Percentiles rank a stretch among this genome's conserved stretches.
phyloP scores from a whole-genome alignment of 2,113 vertebrate genomes.

The Pheucticus melanocephalus region DNA sequence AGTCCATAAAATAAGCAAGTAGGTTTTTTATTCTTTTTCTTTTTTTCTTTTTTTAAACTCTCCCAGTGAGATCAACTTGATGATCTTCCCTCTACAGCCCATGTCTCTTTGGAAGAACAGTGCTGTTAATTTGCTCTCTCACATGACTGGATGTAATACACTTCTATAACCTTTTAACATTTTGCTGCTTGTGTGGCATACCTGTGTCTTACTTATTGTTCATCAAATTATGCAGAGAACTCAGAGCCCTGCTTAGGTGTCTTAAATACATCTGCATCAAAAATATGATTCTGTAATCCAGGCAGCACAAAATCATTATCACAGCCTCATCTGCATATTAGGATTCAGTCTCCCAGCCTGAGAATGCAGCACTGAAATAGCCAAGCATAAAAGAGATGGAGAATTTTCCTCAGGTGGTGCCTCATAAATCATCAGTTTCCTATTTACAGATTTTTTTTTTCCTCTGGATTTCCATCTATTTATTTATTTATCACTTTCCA shows the following conservation, averaged over 20 bases:
- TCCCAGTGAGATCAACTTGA: neutral
- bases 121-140: constrained; percentile 56
- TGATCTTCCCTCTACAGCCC: neutral
- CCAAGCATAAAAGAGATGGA: constrained; percentile 47
- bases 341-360: constrained; percentile 37
- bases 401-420: constrained; percentile 47
- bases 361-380: constrained; percentile 36
- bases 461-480: constrained; percentile 3
- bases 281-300: constrained; percentile 45
- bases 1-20: neutral
- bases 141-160: constrained; percentile 50
- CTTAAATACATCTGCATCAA: constrained; percentile 46
- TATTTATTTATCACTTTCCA: constrained; percentile 53
- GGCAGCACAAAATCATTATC: constrained; percentile 60
- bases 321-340: constrained; percentile 55
- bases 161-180: constrained; percentile 62
- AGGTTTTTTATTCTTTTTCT: neutral
- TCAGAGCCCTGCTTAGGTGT: constrained; percentile 26
- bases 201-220: constrained; percentile 61
- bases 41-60: neutral
- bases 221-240: constrained; percentile 56
- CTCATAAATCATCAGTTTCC: constrained; percentile 53
- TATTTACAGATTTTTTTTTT: constrained; percentile 9
- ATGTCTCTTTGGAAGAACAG: constrained; percentile 39
- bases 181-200: constrained; percentile 38